phyloP scores from a whole-genome alignment of 2,888 invertebrate species.

The Orchestes rusci region DNA sequence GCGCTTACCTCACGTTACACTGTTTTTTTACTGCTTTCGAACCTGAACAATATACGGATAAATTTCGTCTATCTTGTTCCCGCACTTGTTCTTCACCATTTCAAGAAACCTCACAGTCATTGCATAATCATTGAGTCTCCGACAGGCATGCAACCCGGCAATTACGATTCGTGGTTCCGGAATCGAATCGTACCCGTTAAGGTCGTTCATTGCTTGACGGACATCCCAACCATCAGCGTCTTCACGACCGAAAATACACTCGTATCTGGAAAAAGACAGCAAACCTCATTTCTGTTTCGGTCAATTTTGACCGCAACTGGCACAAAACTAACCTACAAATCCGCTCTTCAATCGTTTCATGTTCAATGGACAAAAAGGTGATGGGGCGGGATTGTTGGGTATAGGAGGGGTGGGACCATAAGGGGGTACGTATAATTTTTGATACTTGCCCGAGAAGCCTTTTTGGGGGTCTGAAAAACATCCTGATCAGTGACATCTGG shows the following conservation, averaged over 20 bases:
- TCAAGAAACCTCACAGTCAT: constrained; percentile 74
- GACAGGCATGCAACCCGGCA: constrained; percentile 55
- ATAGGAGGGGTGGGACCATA: background rate
- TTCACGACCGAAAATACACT: constrained; percentile 71
- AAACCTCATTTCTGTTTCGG: too few species aligned
- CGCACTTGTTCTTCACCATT: constrained; percentile 83
- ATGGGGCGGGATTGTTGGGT: constrained; percentile 17
- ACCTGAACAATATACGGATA: constrained; percentile 77
- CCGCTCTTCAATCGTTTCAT: constrained; percentile 51
- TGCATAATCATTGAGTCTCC: constrained; percentile 59
- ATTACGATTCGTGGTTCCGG: constrained; percentile 43
- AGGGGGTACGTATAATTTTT: constrained; percentile 4
- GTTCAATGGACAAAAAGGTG: constrained; percentile 19
- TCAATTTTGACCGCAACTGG: too few species aligned
- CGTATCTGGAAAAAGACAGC: constrained; percentile 54
- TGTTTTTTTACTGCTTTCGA: too few species aligned
- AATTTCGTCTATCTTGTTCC: constrained; percentile 61
- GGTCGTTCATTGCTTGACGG: constrained; percentile 50
- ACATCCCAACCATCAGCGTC: constrained; percentile 84
- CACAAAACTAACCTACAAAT: constrained; percentile 40
- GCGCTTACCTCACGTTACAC: too few species aligned
- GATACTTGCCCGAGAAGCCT: constrained; percentile 22
- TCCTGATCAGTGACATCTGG: constrained; percentile 25
- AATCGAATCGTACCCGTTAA: constrained; percentile 51
- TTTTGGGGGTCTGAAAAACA: constrained; percentile 13